Conservation (phyloP, 2,888 invertebrate species). For the Myopa tessellatipennis region DNA sequence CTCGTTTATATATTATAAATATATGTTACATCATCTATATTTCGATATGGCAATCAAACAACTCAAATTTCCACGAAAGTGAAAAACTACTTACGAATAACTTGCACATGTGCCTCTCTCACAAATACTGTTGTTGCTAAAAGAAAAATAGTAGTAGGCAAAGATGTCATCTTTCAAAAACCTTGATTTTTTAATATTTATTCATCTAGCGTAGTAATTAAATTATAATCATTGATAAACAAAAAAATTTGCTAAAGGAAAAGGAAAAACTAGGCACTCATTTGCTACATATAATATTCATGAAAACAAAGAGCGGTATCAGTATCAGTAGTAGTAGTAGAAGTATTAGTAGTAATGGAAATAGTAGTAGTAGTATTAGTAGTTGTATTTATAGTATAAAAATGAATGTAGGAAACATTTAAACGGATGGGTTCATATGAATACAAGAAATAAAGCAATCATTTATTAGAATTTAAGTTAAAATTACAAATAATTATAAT, state of each 20-base stretch:
- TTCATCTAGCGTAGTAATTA: no score
- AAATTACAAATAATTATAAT: constrained; percentile 7
- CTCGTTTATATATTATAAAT: not conserved
- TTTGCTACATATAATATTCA: no score
- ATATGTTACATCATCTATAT: not conserved
- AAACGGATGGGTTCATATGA: constrained; percentile 25
- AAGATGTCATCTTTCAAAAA: not conserved
- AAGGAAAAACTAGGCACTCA: no score
- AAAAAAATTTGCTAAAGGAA: no score
- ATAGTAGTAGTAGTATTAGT: not conserved
- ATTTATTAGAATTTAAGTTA: constrained; percentile 46
- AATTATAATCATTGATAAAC: no score
- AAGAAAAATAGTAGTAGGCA: not conserved
- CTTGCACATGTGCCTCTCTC: not conserved
- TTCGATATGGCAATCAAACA: not conserved
- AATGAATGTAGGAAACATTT: constrained; percentile 1
- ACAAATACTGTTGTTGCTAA: not conserved
- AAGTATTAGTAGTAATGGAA: no score
- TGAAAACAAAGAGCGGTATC: no score
- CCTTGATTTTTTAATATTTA: no score
- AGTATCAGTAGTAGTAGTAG: no score
- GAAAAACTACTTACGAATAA: not conserved
- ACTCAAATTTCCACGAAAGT: not conserved
- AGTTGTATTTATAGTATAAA: not conserved
- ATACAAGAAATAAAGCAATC: constrained; percentile 47